Evolutionary conservation across 2,797 vertebrate species (phyloP).

Genomic region (Acanthiza pusilla): DNA sequence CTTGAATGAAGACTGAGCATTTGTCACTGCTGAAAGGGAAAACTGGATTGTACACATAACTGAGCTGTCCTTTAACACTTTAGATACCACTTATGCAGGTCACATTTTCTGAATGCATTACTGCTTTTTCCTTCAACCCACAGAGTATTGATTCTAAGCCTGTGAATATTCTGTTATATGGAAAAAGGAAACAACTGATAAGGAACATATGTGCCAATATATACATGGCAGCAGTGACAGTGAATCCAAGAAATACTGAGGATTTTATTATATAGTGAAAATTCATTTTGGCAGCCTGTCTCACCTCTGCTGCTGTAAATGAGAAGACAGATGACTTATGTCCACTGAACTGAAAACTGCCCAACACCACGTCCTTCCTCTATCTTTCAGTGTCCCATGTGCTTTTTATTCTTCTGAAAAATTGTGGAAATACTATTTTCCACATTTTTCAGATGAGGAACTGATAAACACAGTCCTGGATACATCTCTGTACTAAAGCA

Average conservation of each 20-base stretch:
- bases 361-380: neutral
- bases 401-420: neutral
- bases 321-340: neutral
- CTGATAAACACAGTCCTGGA: neutral
- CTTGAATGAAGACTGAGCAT: neutral
- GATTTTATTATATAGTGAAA: conserved; percentile 23
- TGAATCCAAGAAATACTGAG: conserved; percentile 35
- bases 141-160: neutral
- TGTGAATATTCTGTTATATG: conserved; percentile 41
- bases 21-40: neutral
- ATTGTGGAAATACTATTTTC: neutral
- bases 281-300: neutral
- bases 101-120: neutral
- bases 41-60: neutral
- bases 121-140: neutral
- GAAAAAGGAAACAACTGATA: conserved; percentile 31
- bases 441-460: neutral
- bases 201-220: conserved; percentile 34
- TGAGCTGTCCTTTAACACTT: neutral
- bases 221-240: conserved; percentile 25
- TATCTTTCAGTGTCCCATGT: neutral
- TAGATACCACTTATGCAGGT: neutral
- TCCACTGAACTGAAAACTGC: neutral
- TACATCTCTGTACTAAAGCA: neutral
- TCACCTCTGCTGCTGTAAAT: neutral